Percentiles rank a stretch among this genome's conserved stretches.
Evolutionary conservation across 2,797 vertebrate genomes (phyloP).

Genomic region (Acanthiza pusilla): DNA sequence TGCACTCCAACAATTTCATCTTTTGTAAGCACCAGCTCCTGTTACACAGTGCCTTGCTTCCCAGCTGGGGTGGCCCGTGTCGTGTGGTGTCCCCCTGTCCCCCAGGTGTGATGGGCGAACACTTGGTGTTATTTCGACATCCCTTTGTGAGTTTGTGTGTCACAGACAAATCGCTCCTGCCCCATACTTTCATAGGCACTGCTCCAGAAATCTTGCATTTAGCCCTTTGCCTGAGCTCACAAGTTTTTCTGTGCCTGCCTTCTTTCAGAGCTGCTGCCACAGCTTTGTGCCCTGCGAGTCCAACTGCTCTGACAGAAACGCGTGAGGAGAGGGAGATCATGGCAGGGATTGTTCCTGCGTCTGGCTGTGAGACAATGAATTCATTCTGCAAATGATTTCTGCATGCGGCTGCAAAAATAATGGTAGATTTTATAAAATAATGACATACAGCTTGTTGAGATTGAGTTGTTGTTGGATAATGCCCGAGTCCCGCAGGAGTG

Average conservation of each 20-base stretch:
- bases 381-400: background rate
- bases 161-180: background rate
- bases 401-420: background rate
- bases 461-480: accelerated
- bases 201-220: background rate
- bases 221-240: background rate
- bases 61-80: accelerated
- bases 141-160: accelerated
- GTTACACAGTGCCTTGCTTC: background rate
- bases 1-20: background rate
- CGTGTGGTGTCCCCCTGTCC: background rate
- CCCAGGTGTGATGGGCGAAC: background rate
- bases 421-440: accelerated
- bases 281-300: accelerated
- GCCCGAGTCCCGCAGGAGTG: accelerated
- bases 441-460: accelerated
- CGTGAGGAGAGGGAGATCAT: accelerated
- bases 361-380: background rate
- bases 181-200: accelerated
- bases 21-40: background rate
- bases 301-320: background rate
- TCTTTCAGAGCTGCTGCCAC: accelerated
- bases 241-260: accelerated
- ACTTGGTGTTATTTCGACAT: accelerated
- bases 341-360: background rate